Evolutionary conservation across 2,797 vertebrate species (phyloP).

Genomic region (Pangasius mekongensis): DNA sequence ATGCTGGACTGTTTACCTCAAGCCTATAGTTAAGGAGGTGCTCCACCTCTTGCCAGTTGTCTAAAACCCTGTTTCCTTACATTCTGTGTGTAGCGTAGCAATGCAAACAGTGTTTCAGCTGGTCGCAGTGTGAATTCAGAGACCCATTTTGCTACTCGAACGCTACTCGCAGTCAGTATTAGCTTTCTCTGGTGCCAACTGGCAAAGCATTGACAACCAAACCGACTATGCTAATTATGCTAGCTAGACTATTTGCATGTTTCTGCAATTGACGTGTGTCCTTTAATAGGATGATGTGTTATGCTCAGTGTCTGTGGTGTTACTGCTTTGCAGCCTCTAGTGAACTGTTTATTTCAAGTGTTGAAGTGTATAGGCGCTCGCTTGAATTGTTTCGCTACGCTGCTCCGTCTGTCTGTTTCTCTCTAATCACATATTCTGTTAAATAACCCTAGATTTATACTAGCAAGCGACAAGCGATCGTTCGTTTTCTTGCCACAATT

Average conservation of each 20-base stretch:
- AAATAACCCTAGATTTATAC: not conserved
- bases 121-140: not conserved
- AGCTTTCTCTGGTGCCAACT: constrained; percentile 29
- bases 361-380: not conserved
- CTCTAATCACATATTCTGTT: constrained; percentile 25
- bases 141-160: not conserved
- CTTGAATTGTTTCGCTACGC: not conserved
- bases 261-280: not conserved
- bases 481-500: not conserved
- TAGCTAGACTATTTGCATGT: constrained; percentile 3
- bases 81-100: constrained; percentile 2
- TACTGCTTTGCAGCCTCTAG: not conserved
- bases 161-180: constrained; percentile 51
- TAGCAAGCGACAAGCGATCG: not conserved
- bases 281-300: not conserved
- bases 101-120: constrained; percentile 2
- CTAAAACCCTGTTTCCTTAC: constrained; percentile 21
- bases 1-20: constrained; percentile 77
- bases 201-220: constrained; percentile 43
- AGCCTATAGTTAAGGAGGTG: constrained; percentile 57
- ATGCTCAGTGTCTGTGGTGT: not conserved
- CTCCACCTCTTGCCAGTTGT: constrained; percentile 25
- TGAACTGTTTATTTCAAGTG: not conserved
- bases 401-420: not conserved
- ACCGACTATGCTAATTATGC: constrained; percentile 37